phyloP scores from a whole-genome alignment of 2,888 invertebrate genomes.

The Trimorus sp. region DNA sequence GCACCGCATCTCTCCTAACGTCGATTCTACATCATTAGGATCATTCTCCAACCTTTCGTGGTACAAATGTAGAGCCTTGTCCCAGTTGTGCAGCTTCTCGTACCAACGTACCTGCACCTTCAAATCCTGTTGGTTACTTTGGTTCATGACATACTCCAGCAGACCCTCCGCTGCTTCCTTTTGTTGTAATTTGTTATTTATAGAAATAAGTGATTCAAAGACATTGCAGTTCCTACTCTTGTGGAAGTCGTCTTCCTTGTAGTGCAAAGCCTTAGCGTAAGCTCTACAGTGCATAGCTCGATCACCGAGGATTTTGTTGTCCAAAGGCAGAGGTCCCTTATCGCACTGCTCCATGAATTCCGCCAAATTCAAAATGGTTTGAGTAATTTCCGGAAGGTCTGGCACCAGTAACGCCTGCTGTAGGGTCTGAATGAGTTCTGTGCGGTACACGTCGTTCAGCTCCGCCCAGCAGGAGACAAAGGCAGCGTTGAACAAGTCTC shows the following conservation, averaged over 20 bases:
- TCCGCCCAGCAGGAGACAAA: slow-evolving; percentile 99
- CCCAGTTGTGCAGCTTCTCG: slow-evolving; percentile 99
- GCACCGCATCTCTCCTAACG: slow-evolving; percentile 96
- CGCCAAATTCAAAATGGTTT: slow-evolving; percentile 97
- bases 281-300: slow-evolving; percentile 96
- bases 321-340: slow-evolving; percentile 95
- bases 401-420: slow-evolving; percentile 95
- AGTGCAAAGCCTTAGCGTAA: slow-evolving; percentile 92
- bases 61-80: slow-evolving; percentile 95
- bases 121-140: slow-evolving; percentile 83
- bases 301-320: slow-evolving; percentile 93
- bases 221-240: slow-evolving; percentile 91
- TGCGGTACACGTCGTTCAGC: slow-evolving; percentile 89
- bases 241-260: slow-evolving; percentile 97
- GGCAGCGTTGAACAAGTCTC: slow-evolving; percentile 98
- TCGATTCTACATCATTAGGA: slow-evolving; percentile 88
- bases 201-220: slow-evolving; percentile 95
- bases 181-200: slow-evolving; percentile 99
- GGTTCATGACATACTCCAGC: slow-evolving; percentile 93
- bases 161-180: slow-evolving; percentile 98
- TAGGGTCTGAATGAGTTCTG: slow-evolving; percentile 92
- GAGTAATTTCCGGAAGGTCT: slow-evolving; percentile 97
- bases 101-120: slow-evolving; percentile 96
- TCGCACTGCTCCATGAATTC: slow-evolving; percentile 99
- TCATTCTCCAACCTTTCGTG: slow-evolving; percentile 87